Conservation (phyloP, 2,888 invertebrate genomes). For the Clepsis dumicolana region DNA sequence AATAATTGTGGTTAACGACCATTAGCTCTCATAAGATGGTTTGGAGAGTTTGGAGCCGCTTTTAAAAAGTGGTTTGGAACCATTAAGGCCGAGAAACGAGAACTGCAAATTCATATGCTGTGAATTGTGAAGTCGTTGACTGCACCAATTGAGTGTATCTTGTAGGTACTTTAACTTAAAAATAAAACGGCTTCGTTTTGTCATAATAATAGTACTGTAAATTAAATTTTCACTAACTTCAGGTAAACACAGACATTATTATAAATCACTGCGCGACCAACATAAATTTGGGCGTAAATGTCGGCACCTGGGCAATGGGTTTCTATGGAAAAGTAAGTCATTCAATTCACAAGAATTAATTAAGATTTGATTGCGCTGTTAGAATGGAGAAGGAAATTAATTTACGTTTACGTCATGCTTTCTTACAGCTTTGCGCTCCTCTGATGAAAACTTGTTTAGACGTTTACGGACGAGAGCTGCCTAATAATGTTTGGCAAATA, state of each 20-base stretch:
- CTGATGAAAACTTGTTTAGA: constrained; percentile 75
- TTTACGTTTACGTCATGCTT: constrained; percentile 34
- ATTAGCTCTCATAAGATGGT: too few relatives aligned
- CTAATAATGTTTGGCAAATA: constrained; percentile 78
- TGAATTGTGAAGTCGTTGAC: too few relatives aligned
- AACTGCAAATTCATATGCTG: too few relatives aligned
- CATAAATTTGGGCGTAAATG: constrained; percentile 71
- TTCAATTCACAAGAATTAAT: constrained; percentile 22
- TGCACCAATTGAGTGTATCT: too few relatives aligned
- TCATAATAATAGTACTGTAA: not conserved
- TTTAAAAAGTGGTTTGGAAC: not conserved
- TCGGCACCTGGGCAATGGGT: constrained; percentile 68
- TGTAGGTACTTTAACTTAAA: too few relatives aligned
- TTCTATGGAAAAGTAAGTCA: constrained; percentile 75
- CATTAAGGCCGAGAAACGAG: too few relatives aligned
- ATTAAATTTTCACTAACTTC: constrained; percentile 47
- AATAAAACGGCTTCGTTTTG: not conserved
- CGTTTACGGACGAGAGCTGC: constrained; percentile 72
- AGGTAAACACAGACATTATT: constrained; percentile 77
- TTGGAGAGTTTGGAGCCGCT: too few relatives aligned
- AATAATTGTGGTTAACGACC: too few relatives aligned
- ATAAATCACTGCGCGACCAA: constrained; percentile 81
- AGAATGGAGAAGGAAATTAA: constrained; percentile 11
- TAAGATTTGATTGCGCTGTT: constrained; percentile 26
- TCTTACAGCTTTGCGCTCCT: constrained; percentile 70